phyloP scores from a whole-genome alignment of 2,113 vertebrate genomes.

The Lepus americanus region DNA sequence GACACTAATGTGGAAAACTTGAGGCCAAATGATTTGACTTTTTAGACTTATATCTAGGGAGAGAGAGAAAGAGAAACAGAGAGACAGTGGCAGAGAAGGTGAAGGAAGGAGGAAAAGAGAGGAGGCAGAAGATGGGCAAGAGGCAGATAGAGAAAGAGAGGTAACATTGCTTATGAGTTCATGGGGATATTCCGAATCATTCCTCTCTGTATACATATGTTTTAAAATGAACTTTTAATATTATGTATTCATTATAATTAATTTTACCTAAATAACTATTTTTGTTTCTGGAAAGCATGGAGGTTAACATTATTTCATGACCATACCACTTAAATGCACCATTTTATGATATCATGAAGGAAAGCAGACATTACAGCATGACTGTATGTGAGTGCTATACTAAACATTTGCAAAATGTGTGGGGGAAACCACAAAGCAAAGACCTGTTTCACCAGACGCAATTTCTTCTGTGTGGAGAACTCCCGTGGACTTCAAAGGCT shows the following conservation, averaged over 20 bases:
- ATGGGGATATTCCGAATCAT: neutral
- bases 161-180: neutral
- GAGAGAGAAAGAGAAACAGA: neutral
- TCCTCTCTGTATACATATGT: neutral
- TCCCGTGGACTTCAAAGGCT: slow-evolving; percentile 74
- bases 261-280: slow-evolving; percentile 8
- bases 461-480: neutral
- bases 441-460: slow-evolving; percentile 41
- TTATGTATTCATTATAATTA: neutral
- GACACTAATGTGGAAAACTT: slow-evolving; percentile 79
- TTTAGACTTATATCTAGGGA: slow-evolving; percentile 43
- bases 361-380: neutral
- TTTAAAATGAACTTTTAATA: neutral
- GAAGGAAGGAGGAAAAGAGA: neutral
- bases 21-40: slow-evolving; percentile 66
- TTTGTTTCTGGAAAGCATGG: slow-evolving; percentile 18
- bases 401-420: neutral
- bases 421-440: neutral
- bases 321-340: neutral
- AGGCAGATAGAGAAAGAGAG: neutral
- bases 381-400: neutral
- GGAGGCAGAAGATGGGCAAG: neutral
- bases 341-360: neutral
- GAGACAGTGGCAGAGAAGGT: neutral
- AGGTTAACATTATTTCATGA: neutral